A percentile compares a stretch with the other conserved stretches of the same genome.
Conservation (phyloP, 2,113 vertebrate species). For the Bubo scandiacus region DNA sequence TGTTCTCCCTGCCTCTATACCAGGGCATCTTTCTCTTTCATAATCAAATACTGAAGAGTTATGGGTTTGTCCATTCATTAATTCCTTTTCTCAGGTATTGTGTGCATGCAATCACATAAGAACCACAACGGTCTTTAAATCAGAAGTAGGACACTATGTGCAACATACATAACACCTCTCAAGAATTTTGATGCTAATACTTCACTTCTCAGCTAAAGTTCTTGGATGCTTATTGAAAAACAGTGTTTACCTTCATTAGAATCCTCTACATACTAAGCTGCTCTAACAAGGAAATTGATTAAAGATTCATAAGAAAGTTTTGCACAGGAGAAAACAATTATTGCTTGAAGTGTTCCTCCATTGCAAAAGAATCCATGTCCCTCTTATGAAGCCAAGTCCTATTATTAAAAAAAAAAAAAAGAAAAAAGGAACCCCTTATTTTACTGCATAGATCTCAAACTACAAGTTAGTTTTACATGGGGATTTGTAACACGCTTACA, state of each 20-base stretch:
- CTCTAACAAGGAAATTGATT: neutral
- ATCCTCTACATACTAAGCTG: neutral
- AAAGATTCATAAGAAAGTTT: constrained; percentile 23
- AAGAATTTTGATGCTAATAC: neutral
- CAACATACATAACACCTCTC: neutral
- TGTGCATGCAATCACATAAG: neutral
- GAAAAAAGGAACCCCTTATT: neutral
- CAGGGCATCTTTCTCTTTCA: neutral
- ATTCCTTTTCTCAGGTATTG: neutral
- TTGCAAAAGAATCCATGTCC: neutral
- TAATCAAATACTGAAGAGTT: neutral
- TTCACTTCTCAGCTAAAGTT: neutral
- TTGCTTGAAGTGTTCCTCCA: neutral
- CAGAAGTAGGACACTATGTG: neutral
- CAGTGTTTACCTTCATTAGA: neutral
- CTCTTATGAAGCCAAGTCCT: neutral
- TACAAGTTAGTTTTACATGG: neutral
- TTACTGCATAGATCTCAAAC: neutral
- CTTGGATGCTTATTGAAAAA: neutral
- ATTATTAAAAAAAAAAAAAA: neutral
- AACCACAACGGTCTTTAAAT: neutral
- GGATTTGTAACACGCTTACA: neutral
- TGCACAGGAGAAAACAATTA: neutral
- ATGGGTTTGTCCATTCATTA: neutral
- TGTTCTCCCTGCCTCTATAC: neutral